Conservation (phyloP, 1,140 invertebrate species). For the Hylaeus volcanicus region DNA sequence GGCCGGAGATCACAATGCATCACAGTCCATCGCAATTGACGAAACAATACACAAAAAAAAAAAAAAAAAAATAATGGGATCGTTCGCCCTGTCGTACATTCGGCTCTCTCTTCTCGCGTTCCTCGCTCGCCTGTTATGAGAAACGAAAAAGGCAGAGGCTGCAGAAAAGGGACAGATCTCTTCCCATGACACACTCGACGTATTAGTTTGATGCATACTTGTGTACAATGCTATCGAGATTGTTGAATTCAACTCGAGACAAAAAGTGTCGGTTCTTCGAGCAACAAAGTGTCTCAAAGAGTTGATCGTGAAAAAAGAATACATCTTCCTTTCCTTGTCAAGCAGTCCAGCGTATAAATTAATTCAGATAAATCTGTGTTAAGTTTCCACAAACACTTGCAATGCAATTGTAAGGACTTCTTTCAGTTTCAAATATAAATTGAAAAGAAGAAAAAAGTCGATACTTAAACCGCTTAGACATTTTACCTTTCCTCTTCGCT, state of each 20-base stretch:
- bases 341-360: too few relatives aligned
- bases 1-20: conserved; percentile 1
- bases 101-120: neutral
- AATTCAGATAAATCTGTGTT: too few relatives aligned
- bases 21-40: conserved; percentile 10
- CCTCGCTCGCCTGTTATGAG: neutral
- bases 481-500: too few relatives aligned
- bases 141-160: neutral
- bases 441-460: too few relatives aligned
- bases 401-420: too few relatives aligned
- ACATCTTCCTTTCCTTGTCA: too few relatives aligned
- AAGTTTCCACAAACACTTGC: too few relatives aligned
- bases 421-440: too few relatives aligned
- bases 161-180: neutral
- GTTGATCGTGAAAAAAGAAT: too few relatives aligned
- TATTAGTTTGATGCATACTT: neutral
- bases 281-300: conserved; percentile 13
- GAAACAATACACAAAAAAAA: neutral
- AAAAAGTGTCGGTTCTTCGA: neutral
- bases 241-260: neutral
- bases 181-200: neutral
- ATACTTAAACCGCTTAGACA: neutral
- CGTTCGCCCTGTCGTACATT: neutral
- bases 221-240: neutral
- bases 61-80: conserved; percentile 18